Evolutionary conservation across 2,888 invertebrate species (phyloP).

Genomic region (Pandemis heparana): DNA sequence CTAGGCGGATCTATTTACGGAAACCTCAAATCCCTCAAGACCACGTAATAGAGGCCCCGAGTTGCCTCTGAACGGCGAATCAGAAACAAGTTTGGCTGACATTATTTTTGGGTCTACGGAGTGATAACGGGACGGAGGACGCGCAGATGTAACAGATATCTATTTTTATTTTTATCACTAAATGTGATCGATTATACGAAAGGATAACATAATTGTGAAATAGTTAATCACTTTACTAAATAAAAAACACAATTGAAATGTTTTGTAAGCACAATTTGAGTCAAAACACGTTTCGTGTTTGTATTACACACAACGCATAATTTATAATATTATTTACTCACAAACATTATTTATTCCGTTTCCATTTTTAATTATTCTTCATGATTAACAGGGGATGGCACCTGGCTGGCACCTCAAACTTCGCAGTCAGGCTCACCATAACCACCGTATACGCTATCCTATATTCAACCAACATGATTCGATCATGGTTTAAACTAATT

Average conservation of each 20-base stretch:
- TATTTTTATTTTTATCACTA: background rate
- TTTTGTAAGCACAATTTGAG: no score
- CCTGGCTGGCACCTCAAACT: no score
- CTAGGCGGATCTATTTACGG: conserved; percentile 26
- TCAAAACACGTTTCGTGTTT: no score
- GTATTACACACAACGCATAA: no score
- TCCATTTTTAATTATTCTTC: no score
- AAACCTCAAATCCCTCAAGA: conserved; percentile 25
- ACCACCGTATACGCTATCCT: no score
- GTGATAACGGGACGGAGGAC: conserved; percentile 1
- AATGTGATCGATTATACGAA: background rate
- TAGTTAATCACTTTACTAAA: background rate
- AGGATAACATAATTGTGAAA: background rate
- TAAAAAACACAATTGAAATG: background rate
- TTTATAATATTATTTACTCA: no score
- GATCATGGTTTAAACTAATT: no score
- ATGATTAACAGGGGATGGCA: no score
- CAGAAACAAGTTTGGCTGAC: conserved; percentile 33
- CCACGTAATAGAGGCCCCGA: conserved; percentile 17
- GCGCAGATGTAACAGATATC: conserved; percentile 12
- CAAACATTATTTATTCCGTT: no score
- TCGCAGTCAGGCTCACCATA: no score
- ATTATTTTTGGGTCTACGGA: conserved; percentile 22
- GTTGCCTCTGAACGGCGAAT: conserved; percentile 22
- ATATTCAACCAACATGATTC: no score